Conservation (phyloP, 35 echinoderm and acorn worm genomes). For the Ophiothrix spiculata region DNA sequence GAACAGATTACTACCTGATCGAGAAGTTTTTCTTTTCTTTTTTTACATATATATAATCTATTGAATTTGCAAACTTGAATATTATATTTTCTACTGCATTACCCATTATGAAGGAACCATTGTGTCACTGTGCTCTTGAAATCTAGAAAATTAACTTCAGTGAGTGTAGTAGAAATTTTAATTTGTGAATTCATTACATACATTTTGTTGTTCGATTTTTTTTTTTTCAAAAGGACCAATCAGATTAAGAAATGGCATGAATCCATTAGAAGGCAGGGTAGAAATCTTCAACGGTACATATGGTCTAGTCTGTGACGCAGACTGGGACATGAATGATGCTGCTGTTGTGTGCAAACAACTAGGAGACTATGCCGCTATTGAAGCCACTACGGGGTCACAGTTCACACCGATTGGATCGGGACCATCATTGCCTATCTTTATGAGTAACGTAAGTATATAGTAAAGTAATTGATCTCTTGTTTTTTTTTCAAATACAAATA, state of each 20-base stretch:
- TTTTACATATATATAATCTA: no score
- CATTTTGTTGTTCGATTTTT: no score
- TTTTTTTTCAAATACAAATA: no score
- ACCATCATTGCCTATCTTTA: not conserved
- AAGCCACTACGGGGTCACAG: constrained; percentile 34
- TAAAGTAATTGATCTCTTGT: not conserved
- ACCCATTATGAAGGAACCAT: no score
- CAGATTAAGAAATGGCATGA: constrained; percentile 12
- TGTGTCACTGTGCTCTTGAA: no score
- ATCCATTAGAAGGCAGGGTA: constrained; percentile 55
- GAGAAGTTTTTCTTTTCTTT: no score
- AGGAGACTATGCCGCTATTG: constrained; percentile 52
- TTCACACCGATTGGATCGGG: constrained; percentile 13
- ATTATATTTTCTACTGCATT: no score
- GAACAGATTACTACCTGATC: no score
- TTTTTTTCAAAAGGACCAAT: constrained; percentile 60
- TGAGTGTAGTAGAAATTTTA: no score
- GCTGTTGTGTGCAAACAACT: constrained; percentile 45
- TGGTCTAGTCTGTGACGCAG: constrained; percentile 58
- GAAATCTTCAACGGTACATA: constrained; percentile 73
- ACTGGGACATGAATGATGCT: constrained; percentile 65
- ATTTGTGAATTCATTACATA: no score
- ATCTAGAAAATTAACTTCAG: no score
- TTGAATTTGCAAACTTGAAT: no score
- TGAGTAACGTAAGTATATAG: not conserved